Evolutionary conservation across 2,888 invertebrate species (phyloP).

Genomic region (Drosophila merina): DNA sequence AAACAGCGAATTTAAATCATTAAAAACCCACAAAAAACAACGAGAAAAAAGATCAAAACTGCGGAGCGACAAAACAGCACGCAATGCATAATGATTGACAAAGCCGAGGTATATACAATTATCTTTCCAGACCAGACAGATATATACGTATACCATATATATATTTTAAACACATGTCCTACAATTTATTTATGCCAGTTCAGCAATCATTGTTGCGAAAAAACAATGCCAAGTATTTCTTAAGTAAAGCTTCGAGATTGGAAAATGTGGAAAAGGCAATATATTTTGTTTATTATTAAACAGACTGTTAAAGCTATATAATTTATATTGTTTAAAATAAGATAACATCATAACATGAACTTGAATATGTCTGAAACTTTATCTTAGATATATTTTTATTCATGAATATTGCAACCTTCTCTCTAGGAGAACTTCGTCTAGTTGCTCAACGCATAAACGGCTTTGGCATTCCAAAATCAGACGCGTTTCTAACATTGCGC

Average conservation of each 20-base stretch:
- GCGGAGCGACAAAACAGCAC: slow-evolving; percentile 49
- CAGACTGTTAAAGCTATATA: not conserved
- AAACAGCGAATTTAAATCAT: slow-evolving; percentile 55
- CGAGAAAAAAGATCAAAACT: slow-evolving; percentile 41
- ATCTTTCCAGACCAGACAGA: slow-evolving; percentile 11
- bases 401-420: too few relatives aligned
- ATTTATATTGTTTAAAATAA: not conserved
- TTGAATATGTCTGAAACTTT: too few relatives aligned
- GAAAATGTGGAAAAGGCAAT: not conserved
- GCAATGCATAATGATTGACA: slow-evolving; percentile 67
- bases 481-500: slow-evolving; percentile 34
- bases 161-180: slow-evolving; percentile 27
- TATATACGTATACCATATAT: not conserved
- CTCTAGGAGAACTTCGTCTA: slow-evolving; percentile 14
- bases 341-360: too few relatives aligned
- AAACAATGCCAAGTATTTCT: slow-evolving; percentile 5
- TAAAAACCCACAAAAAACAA: slow-evolving; percentile 50
- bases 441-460: slow-evolving; percentile 19
- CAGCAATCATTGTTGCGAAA: slow-evolving; percentile 3
- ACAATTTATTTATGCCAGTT: slow-evolving; percentile 21
- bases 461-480: slow-evolving; percentile 18
- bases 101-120: slow-evolving; percentile 26
- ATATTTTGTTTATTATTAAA: not conserved
- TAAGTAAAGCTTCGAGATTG: not conserved
- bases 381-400: too few relatives aligned